phyloP scores from a whole-genome alignment of 2,888 invertebrate genomes.

The Syritta pipiens region DNA sequence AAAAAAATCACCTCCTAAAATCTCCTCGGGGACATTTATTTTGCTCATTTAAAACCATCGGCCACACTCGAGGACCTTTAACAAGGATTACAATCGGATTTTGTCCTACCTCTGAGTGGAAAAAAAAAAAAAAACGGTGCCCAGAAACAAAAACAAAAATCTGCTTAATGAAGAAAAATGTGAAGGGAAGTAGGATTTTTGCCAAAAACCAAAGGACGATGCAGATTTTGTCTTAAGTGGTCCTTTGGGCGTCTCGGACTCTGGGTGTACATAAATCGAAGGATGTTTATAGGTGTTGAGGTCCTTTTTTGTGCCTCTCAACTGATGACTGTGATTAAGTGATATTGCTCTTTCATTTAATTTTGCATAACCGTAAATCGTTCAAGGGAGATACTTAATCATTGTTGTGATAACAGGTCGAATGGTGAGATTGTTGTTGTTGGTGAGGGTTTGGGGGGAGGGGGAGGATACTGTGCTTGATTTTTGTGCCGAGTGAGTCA shows the following conservation, averaged over 20 bases:
- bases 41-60: too few species aligned
- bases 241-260: conserved; percentile 48
- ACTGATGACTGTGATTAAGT: conserved; percentile 53
- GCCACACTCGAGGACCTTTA: conserved; percentile 22
- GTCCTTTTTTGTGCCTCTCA: neutral
- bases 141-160: conserved; percentile 39
- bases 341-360: conserved; percentile 44
- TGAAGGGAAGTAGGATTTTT: too few species aligned
- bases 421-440: too few species aligned
- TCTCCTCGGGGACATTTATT: too few species aligned
- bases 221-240: conserved; percentile 35
- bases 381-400: neutral
- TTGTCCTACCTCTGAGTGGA: too few species aligned
- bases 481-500: too few species aligned
- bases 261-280: conserved; percentile 59
- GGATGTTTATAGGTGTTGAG: conserved; percentile 53
- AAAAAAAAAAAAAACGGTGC: too few species aligned
- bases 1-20: too few species aligned
- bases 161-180: conserved; percentile 63
- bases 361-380: conserved; percentile 45
- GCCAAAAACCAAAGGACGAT: too few species aligned
- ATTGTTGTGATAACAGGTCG: too few species aligned
- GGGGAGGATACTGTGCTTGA: too few species aligned
- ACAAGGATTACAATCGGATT: conserved; percentile 58
- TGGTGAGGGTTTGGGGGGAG: too few species aligned